A percentile compares a stretch with the other conserved stretches of the same genome.
Evolutionary conservation across 2,888 invertebrate genomes (phyloP).

Genomic region (Brachyopa scutellaris): DNA sequence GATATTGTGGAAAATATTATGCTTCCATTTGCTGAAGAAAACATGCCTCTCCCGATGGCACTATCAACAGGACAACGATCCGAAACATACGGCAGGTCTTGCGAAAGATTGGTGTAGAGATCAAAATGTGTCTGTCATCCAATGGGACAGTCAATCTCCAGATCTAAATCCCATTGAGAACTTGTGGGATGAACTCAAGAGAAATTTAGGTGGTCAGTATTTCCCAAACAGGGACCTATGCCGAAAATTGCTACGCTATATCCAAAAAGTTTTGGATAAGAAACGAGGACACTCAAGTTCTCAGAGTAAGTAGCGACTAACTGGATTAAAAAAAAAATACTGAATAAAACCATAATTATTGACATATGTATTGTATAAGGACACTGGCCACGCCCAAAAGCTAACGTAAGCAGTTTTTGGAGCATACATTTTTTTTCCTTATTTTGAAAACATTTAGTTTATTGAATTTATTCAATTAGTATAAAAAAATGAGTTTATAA

Average conservation of each 20-base stretch:
- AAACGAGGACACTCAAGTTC: not conserved
- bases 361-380: not conserved
- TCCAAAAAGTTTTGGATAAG: not conserved
- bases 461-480: no score
- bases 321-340: not conserved
- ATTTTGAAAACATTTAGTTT: no score
- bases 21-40: not conserved
- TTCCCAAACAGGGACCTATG: not conserved
- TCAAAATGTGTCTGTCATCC: not conserved
- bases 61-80: not conserved
- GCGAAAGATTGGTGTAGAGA: not conserved
- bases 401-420: not conserved
- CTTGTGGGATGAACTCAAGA: not conserved
- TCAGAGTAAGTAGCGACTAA: not conserved
- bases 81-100: not conserved
- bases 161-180: not conserved
- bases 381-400: not conserved
- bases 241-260: not conserved
- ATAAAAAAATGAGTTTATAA: no score
- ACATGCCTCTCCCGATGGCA: not conserved
- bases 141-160: not conserved
- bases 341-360: not conserved
- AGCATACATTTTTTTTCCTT: no score
- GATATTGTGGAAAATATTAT: not conserved
- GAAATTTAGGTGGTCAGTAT: not conserved